A percentile compares a stretch with the other conserved stretches of the same genome.
Evolutionary conservation across 1,140 invertebrate genomes (phyloP).

Genomic region (Rhynchophorus ferrugineus): DNA sequence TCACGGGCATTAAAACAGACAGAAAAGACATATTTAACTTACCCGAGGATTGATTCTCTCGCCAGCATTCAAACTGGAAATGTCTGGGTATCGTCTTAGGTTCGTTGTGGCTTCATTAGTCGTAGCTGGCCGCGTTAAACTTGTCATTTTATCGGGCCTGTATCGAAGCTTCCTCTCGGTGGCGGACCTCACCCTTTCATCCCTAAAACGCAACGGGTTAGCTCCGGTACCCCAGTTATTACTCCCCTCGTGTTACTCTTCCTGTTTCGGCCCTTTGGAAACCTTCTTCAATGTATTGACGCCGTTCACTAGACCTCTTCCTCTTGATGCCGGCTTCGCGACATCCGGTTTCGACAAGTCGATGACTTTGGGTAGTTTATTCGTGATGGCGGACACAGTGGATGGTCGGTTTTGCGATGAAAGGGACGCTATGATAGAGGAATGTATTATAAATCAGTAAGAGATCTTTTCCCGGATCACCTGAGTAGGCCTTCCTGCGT

Average conservation of each 20-base stretch:
- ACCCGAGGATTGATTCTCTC: no score
- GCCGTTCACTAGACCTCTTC: not conserved
- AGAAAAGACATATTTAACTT: no score
- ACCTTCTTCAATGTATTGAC: not conserved
- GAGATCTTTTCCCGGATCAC: no score
- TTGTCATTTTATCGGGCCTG: no score
- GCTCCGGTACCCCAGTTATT: not conserved
- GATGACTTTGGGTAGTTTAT: not conserved
- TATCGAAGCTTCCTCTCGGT: not conserved
- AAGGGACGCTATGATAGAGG: no score
- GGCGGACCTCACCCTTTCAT: not conserved
- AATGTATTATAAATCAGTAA: no score
- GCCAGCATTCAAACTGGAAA: no score
- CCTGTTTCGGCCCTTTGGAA: not conserved
- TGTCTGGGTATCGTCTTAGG: no score
- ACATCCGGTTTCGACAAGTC: not conserved
- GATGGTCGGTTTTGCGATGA: no score
- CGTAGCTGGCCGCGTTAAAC: not conserved
- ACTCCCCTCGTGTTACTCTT: not conserved
- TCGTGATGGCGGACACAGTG: not conserved
- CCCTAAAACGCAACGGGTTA: not conserved
- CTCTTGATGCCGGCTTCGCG: not conserved
- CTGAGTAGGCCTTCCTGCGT: conserved; percentile 21
- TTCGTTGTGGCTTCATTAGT: not conserved
- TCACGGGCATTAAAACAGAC: no score